A percentile compares a stretch with the other conserved stretches of the same genome.
Conservation (phyloP, 2,113 vertebrate genomes). For the Polypterus bichir region DNA sequence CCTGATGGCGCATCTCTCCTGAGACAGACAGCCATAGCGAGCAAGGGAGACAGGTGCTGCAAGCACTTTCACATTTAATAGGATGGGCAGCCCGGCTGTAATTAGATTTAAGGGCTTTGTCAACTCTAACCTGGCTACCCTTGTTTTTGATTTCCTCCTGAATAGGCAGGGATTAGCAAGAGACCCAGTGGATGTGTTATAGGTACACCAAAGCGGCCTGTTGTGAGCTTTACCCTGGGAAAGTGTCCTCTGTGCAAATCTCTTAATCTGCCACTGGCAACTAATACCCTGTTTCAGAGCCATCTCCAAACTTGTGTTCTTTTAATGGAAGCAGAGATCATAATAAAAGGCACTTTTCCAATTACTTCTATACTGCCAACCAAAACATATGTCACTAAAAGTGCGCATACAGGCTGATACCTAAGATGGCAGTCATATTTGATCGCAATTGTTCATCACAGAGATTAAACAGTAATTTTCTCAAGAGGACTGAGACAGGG, state of each 20-base stretch:
- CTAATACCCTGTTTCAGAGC: slow-evolving; percentile 9
- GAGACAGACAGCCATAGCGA: slow-evolving; percentile 9
- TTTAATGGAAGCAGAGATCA: background rate
- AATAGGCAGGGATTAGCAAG: slow-evolving; percentile 25
- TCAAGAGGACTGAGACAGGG: no score
- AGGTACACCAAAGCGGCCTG: slow-evolving; percentile 30
- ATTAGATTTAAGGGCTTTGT: slow-evolving; percentile 46
- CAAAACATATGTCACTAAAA: background rate
- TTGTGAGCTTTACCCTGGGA: slow-evolving; percentile 36
- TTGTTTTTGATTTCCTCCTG: slow-evolving; percentile 13
- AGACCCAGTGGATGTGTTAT: slow-evolving; percentile 30
- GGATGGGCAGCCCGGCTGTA: slow-evolving; percentile 19
- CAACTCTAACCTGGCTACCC: slow-evolving; percentile 25
- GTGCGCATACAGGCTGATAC: background rate
- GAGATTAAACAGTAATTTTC: no score
- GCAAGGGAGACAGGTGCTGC: slow-evolving; percentile 47
- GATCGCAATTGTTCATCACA: no score
- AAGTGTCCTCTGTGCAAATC: slow-evolving; percentile 40
- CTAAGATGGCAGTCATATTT: background rate
- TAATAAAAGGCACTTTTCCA: slow-evolving; percentile 2
- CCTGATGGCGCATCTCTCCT: slow-evolving; percentile 38
- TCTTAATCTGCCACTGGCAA: slow-evolving; percentile 30
- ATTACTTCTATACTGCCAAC: background rate
- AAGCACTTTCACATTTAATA: slow-evolving; percentile 37
- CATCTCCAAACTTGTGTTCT: slow-evolving; percentile 4